Conservation (phyloP, 2,888 invertebrate genomes). For the Mythimna albipuncta region DNA sequence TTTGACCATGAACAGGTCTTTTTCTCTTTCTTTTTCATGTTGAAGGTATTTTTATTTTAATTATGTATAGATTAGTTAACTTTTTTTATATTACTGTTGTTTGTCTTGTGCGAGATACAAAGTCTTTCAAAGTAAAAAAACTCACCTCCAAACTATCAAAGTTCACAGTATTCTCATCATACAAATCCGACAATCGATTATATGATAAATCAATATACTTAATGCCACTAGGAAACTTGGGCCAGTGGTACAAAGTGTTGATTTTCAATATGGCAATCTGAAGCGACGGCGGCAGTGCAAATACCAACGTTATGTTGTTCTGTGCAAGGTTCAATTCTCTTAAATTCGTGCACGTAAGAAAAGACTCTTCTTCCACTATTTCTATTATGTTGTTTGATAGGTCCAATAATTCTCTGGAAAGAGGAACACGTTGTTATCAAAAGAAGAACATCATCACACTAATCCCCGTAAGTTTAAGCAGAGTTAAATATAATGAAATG, state of each 20-base stretch:
- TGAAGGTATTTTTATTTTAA: too few species aligned
- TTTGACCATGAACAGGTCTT: too few species aligned
- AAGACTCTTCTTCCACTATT: constrained; percentile 83
- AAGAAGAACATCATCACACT: background rate
- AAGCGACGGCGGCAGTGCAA: constrained; percentile 80
- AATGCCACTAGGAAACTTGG: constrained; percentile 82
- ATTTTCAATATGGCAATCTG: constrained; percentile 83
- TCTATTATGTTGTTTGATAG: constrained; percentile 87
- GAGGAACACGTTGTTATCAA: background rate
- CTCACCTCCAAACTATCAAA: constrained; percentile 86
- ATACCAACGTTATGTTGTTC: constrained; percentile 86
- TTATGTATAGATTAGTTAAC: too few species aligned
- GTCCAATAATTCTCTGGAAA: constrained; percentile 85
- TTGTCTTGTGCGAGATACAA: too few species aligned
- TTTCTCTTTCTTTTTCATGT: too few species aligned
- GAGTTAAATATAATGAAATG: too few species aligned
- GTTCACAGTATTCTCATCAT: constrained; percentile 76
- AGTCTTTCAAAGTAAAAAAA: background rate
- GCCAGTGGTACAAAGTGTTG: constrained; percentile 86
- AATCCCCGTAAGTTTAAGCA: too few species aligned
- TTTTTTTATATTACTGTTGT: too few species aligned
- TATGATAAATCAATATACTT: constrained; percentile 86
- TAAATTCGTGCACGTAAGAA: constrained; percentile 79
- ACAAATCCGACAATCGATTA: constrained; percentile 81
- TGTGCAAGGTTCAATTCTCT: constrained; percentile 86